Evolutionary conservation across 2,113 vertebrate species (phyloP), one percentile per base, ranked within the genome.

Genomic region (Sinocyclocheilus anophthalmus): DNA sequence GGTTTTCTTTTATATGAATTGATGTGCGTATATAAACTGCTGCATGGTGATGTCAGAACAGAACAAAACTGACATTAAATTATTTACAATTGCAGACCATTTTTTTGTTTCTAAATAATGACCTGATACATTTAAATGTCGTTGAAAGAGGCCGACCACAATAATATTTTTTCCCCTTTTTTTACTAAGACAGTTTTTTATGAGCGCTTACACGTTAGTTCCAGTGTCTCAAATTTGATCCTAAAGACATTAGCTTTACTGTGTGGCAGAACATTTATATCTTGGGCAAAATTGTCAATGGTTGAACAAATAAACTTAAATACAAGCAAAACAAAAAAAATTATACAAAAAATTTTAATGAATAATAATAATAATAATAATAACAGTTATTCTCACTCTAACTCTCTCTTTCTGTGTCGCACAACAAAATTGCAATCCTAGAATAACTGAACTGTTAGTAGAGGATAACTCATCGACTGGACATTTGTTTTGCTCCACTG

Each of bases 1-100:
- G 37, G 20, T 83, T 83, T 83, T 50, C 45, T 83, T 70, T 53
- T 30, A 83, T 83, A 11, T 83, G 48, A 72, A 39, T 22, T 37
- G 67, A 83, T 83, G 65, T 72, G 67, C 24, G 12, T 3, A 81
- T 65, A 63, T 48, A 24, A 81, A 81, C 37, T 81, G 37, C 33
- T 80, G 33, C 33, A 45, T 24, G 22, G 16, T 79, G 30, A 63
- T 63, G 57, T 63, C 76, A 79, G 76, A 59, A 79, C 18, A 59
- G 30, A 59, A 42, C 42, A 42, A 57, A 57, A 57, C 53, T 22
- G 53, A 59, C 53, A 78, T 20, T 57, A 4, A 0, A 2, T 16
- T 30, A 26, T 26, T 76, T 50, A 26, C 42, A 76, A 53, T 39
- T 3, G 8, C 18, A 72, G 69, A 72, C 37, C 18, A 72, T 42